Percentiles rank a stretch among this genome's conserved stretches.
phyloP scores from a whole-genome alignment of 2,113 vertebrate genomes.

The Psittacula cyanocephala region DNA sequence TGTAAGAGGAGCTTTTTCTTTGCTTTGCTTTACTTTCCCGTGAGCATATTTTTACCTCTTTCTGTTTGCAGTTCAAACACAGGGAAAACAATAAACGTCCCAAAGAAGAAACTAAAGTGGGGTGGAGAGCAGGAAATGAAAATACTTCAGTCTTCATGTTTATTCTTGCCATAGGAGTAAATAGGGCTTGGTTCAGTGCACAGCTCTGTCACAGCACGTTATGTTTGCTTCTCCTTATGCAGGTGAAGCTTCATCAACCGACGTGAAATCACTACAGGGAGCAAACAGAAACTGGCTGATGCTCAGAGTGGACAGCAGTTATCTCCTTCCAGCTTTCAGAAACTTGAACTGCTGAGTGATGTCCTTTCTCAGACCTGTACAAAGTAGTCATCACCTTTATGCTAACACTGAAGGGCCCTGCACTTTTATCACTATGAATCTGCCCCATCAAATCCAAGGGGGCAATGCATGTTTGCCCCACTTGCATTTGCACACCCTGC shows the following conservation, averaged over 20 bases:
- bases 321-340: not conserved
- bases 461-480: accelerated
- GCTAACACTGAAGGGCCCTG: not conserved
- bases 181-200: not conserved
- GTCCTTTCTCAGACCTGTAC: not conserved
- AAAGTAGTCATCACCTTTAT: not conserved
- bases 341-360: not conserved
- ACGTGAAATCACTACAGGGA: not conserved
- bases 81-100: not conserved
- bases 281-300: not conserved
- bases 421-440: not conserved
- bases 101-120: not conserved
- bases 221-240: not conserved
- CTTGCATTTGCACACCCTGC: not conserved
- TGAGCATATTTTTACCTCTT: not conserved
- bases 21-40: not conserved
- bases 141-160: constrained; percentile 18
- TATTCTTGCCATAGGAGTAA: constrained; percentile 12
- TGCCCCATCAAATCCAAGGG: not conserved
- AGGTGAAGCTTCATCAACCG: not conserved
- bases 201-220: not conserved
- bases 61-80: constrained; percentile 2
- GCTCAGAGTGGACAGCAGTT: not conserved
- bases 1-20: not conserved
- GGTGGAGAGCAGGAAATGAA: not conserved